phyloP scores from a whole-genome alignment of 2,113 vertebrate genomes.

The Haemorhous mexicanus region DNA sequence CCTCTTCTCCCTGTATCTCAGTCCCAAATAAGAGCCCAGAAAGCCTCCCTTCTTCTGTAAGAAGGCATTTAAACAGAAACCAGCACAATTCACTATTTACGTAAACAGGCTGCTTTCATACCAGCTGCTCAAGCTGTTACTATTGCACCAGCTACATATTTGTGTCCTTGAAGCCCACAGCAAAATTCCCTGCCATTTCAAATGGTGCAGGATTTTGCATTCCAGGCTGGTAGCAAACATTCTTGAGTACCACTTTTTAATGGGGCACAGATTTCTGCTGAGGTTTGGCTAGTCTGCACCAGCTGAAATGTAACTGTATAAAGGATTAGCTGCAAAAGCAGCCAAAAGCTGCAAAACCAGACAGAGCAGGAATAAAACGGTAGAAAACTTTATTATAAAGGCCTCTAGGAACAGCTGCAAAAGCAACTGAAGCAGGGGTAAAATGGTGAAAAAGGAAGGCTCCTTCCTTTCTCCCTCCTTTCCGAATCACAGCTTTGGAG shows the following conservation, averaged over 20 bases:
- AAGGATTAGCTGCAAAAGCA: neutral
- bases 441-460: neutral
- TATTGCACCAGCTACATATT: neutral
- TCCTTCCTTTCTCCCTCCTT: neutral
- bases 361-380: neutral
- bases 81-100: neutral
- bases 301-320: neutral
- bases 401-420: neutral
- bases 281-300: neutral
- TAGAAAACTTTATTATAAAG: neutral
- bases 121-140: constrained; percentile 1
- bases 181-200: neutral
- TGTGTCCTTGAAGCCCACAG: neutral
- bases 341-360: constrained; percentile 22
- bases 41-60: neutral
- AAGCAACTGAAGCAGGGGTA: neutral
- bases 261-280: constrained; percentile 36
- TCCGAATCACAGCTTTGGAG: neutral
- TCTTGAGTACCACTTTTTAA: constrained; percentile 24
- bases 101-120: neutral
- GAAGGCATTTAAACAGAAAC: neutral
- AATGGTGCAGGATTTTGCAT: neutral
- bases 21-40: neutral
- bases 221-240: neutral
- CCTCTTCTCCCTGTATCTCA: neutral